phyloP scores from a whole-genome alignment of 2,888 invertebrate genomes.

The Cataglyphis altisquamis region DNA sequence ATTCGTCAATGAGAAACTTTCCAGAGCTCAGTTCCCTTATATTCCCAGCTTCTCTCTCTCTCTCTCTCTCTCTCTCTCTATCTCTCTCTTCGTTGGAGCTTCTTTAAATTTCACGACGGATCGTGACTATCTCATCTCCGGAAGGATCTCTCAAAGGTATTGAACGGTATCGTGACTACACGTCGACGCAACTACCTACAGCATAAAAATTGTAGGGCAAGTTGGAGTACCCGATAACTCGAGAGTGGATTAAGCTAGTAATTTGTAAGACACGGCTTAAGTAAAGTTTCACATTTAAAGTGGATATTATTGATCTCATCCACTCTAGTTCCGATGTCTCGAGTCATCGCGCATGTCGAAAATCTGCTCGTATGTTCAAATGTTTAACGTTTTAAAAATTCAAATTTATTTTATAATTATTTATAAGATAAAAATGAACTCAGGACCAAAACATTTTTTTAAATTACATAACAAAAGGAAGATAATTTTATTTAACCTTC shows the following conservation, averaged over 20 bases:
- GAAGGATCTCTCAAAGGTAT: constrained; percentile 38
- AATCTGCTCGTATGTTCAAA: background rate
- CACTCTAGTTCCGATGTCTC: background rate
- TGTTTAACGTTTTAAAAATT: background rate
- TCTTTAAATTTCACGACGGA: constrained; percentile 44
- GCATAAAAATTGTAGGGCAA: constrained; percentile 33
- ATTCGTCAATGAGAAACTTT: constrained; percentile 48
- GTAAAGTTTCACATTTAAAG: constrained; percentile 29
- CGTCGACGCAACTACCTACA: constrained; percentile 16
- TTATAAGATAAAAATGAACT: background rate
- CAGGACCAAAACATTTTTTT: background rate
- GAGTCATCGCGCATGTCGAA: constrained; percentile 1
- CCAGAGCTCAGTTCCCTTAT: constrained; percentile 32
- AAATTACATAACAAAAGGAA: background rate
- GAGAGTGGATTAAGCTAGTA: constrained; percentile 15
- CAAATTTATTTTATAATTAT: background rate
- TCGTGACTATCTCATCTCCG: constrained; percentile 48
- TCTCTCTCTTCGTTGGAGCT: constrained; percentile 11
- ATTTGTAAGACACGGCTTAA: constrained; percentile 15
- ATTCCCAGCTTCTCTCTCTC: background rate
- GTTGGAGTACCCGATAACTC: constrained; percentile 27
- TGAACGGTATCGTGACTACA: constrained; percentile 23
- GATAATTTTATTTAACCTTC: background rate
- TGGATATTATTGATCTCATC: constrained; percentile 33
- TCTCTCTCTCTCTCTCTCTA: background rate